These are phyloP conservation scores for Athripsodes cinereus DNA, from an alignment of 2,888 invertebrate genomes.

Conservation along the genomic window DNA sequence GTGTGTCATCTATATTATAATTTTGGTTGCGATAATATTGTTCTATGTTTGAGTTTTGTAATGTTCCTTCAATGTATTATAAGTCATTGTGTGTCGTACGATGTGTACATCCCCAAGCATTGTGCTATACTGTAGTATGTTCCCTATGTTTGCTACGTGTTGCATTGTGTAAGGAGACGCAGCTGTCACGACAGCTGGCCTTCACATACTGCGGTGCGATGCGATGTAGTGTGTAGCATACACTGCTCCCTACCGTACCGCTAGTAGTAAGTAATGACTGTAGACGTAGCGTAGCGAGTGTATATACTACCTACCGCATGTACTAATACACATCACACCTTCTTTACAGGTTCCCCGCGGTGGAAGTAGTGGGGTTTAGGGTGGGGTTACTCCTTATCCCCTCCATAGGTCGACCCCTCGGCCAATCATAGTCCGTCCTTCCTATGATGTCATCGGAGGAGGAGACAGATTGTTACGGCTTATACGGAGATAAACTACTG, in stretches of 20 bases:
- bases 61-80: too few relatives aligned
- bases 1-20: too few relatives aligned
- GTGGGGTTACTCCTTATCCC: slow-evolving; percentile 36
- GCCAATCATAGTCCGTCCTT: slow-evolving; percentile 77
- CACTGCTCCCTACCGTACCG: too few relatives aligned
- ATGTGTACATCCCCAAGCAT: too few relatives aligned
- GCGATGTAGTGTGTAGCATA: neutral
- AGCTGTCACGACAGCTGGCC: slow-evolving; percentile 12
- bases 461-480: slow-evolving; percentile 90
- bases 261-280: too few relatives aligned
- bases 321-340: slow-evolving; percentile 13
- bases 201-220: neutral
- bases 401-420: slow-evolving; percentile 61
- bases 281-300: neutral
- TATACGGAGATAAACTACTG: slow-evolving; percentile 88
- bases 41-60: too few relatives aligned
- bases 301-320: neutral
- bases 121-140: too few relatives aligned
- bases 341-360: slow-evolving; percentile 22
- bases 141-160: neutral
- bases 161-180: neutral
- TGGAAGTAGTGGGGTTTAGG: slow-evolving; percentile 23
- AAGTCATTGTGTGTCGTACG: too few relatives aligned
- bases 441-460: slow-evolving; percentile 96
- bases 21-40: too few relatives aligned